Evolutionary conservation across 2,888 invertebrate species (phyloP).

Genomic region (Acanthacorydalis orientalis): DNA sequence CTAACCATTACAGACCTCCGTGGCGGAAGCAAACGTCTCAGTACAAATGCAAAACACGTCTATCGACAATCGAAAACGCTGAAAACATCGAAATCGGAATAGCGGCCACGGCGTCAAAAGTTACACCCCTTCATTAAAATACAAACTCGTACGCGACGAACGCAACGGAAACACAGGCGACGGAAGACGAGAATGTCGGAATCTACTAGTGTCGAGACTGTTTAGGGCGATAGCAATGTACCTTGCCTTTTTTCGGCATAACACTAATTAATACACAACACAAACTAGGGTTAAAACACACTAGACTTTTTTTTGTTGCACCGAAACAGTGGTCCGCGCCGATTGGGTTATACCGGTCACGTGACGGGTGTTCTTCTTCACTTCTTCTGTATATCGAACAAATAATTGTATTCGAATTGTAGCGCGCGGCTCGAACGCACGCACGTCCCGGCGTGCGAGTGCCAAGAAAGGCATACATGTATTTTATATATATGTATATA

Average conservation of each 20-base stretch:
- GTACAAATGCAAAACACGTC: constrained; percentile 3
- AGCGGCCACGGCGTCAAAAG: constrained; percentile 22
- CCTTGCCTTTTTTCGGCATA: constrained; percentile 27
- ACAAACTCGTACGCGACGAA: constrained; percentile 11
- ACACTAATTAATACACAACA: constrained; percentile 8
- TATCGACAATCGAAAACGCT: constrained; percentile 13
- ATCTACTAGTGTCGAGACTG: not conserved
- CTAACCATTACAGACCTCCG: constrained; percentile 12
- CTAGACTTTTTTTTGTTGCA: constrained; percentile 14
- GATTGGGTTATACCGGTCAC: constrained; percentile 17
- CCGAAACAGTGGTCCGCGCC: constrained; percentile 14
- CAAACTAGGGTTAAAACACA: constrained; percentile 16
- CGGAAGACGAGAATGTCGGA: not conserved
- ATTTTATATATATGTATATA: no score
- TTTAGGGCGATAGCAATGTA: constrained; percentile 14
- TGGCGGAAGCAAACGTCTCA: constrained; percentile 1
- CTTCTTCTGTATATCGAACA: no score
- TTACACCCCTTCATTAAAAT: constrained; percentile 12
- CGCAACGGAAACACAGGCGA: not conserved
- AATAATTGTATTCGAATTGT: no score
- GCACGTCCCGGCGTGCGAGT: no score
- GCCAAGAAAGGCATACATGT: no score
- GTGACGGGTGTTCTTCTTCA: constrained; percentile 11
- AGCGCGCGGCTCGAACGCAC: no score
- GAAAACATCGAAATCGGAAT: constrained; percentile 20